These are phyloP conservation scores for Neodontobutis hainanensis DNA, from an alignment of 2,113 vertebrate species.

Conservation along the genomic window DNA sequence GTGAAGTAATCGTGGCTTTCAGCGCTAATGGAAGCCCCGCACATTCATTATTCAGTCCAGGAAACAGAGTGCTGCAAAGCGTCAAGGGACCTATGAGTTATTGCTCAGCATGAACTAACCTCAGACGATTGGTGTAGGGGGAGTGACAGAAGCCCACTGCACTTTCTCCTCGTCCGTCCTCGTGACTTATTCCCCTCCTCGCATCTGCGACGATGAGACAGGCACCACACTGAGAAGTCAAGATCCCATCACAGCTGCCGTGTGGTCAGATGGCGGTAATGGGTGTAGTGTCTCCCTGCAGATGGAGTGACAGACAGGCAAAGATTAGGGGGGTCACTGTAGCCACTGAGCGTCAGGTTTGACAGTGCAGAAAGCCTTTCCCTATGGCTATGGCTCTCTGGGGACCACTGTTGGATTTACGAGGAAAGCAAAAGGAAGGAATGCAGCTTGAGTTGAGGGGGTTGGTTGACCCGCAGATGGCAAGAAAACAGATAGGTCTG, in stretches of 20 bases:
- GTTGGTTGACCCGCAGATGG: slow-evolving; percentile 69
- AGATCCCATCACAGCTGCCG: slow-evolving; percentile 69
- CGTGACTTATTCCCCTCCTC: slow-evolving; percentile 26
- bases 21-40: slow-evolving; percentile 75
- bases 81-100: slow-evolving; percentile 71
- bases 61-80: slow-evolving; percentile 67
- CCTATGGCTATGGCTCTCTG: slow-evolving; percentile 47
- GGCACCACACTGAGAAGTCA: slow-evolving; percentile 47
- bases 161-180: slow-evolving; percentile 50
- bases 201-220: slow-evolving; percentile 43
- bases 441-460: slow-evolving; percentile 24
- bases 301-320: slow-evolving; percentile 64
- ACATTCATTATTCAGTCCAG: slow-evolving; percentile 79
- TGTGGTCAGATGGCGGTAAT: slow-evolving; percentile 51
- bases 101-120: slow-evolving; percentile 67
- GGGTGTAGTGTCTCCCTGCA: slow-evolving; percentile 52
- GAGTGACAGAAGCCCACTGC: slow-evolving; percentile 50
- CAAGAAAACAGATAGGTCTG: slow-evolving; percentile 77
- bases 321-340: slow-evolving; percentile 54
- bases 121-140: slow-evolving; percentile 43
- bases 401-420: slow-evolving; percentile 58
- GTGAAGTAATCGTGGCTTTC: slow-evolving; percentile 76
- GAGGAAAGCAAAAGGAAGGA: slow-evolving; percentile 46
- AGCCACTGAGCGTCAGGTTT: slow-evolving; percentile 12
- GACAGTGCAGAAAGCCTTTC: slow-evolving; percentile 46